Evolutionary conservation across 2,888 invertebrate genomes (phyloP).

Genomic region (Mythimna impura): DNA sequence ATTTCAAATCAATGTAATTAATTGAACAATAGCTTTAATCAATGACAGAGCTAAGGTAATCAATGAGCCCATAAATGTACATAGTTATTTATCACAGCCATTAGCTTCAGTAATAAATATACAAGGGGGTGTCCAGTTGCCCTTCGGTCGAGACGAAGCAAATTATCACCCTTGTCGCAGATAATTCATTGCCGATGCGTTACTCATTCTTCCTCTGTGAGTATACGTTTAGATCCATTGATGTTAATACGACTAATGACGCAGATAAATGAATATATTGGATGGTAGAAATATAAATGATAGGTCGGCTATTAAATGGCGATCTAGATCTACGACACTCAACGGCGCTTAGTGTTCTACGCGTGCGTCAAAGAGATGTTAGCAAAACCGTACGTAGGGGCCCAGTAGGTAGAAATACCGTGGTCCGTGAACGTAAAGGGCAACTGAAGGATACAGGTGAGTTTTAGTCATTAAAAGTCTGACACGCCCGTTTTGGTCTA

Average conservation of each 20-base stretch:
- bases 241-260: not conserved
- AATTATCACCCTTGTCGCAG: slow-evolving; percentile 4
- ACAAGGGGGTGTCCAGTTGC: slow-evolving; percentile 21
- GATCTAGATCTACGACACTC: too few relatives aligned
- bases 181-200: slow-evolving; percentile 30
- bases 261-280: not conserved
- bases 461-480: too few relatives aligned
- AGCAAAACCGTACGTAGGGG: too few relatives aligned
- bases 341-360: too few relatives aligned
- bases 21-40: not conserved
- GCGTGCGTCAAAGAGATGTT: too few relatives aligned
- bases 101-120: slow-evolving; percentile 29
- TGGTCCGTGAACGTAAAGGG: too few relatives aligned
- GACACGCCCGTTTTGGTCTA: too few relatives aligned
- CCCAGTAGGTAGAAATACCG: too few relatives aligned
- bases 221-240: not conserved
- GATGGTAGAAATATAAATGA: not conserved
- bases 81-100: slow-evolving; percentile 15
- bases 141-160: slow-evolving; percentile 14
- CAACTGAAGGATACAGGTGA: too few relatives aligned
- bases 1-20: not conserved
- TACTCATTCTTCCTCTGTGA: slow-evolving; percentile 24
- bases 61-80: slow-evolving; percentile 4
- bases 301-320: too few relatives aligned
- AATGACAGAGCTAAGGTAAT: slow-evolving; percentile 8